Evolutionary conservation across 30 jellyfish, hydroid and myxozoan species (phyloP).

Genomic region (Aurelia coerulea): DNA sequence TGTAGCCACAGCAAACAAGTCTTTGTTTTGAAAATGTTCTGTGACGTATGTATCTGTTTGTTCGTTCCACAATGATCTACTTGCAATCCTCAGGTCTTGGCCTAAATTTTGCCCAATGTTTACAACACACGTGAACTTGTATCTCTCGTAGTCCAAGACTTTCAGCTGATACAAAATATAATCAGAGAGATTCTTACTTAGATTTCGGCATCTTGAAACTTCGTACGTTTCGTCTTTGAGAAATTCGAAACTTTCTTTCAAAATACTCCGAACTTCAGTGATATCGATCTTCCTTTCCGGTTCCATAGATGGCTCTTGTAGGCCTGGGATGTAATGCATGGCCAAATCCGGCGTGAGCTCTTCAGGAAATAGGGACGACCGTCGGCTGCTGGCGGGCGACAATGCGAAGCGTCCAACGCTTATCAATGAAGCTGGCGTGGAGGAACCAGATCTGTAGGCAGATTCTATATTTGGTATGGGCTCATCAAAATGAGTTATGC

Average conservation of each 20-base stretch:
- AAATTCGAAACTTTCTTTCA: conserved; percentile 37
- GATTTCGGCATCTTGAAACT: conserved; percentile 51
- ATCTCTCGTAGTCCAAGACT: conserved; percentile 60
- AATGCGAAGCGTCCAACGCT: conserved; percentile 69
- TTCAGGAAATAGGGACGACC: conserved; percentile 63
- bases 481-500: conserved; percentile 84
- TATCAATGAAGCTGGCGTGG: conserved; percentile 68
- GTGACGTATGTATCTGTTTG: conserved; percentile 66
- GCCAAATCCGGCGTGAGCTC: conserved; percentile 62
- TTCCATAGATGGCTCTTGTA: conserved; percentile 65
- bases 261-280: conserved; percentile 40
- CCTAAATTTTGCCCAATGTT: conserved; percentile 81
- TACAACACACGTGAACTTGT: conserved; percentile 67
- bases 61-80: conserved; percentile 81
- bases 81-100: conserved; percentile 73
- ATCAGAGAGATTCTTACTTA: conserved; percentile 82
- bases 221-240: conserved; percentile 67
- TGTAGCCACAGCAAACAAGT: conserved; percentile 74
- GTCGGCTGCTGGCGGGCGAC: conserved; percentile 54
- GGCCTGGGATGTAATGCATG: conserved; percentile 58
- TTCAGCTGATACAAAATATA: conserved; percentile 72
- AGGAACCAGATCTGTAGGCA: conserved; percentile 58
- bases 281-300: conserved; percentile 60
- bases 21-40: conserved; percentile 59
- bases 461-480: conserved; percentile 62